Evolutionary conservation across 2,797 vertebrate genomes (phyloP).

Genomic region (Anomalospiza imberbis): DNA sequence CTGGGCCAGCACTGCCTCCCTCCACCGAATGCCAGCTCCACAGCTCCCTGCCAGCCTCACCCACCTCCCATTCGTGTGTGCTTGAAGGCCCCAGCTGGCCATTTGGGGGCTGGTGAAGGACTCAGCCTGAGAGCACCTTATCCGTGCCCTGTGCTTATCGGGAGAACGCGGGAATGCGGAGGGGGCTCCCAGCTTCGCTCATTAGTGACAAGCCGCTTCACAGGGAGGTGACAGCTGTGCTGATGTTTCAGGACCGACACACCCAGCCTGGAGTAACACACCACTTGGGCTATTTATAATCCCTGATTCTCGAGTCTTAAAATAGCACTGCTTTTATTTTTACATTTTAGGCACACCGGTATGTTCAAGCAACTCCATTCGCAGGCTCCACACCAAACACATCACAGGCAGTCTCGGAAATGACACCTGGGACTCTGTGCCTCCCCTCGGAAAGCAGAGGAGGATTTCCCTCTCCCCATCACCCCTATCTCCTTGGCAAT

Average conservation of each 20-base stretch:
- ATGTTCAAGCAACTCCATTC: background rate
- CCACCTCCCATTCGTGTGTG: fast-evolving
- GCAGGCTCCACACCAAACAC: background rate
- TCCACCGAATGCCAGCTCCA: fast-evolving
- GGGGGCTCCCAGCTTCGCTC: background rate
- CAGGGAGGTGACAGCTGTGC: slow-evolving; percentile 26
- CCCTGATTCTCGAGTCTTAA: slow-evolving; percentile 1
- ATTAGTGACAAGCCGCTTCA: background rate
- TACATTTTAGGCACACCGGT: background rate
- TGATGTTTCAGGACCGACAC: background rate
- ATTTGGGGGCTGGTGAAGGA: background rate
- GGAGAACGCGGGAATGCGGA: background rate
- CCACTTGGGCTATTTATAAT: slow-evolving; percentile 39
- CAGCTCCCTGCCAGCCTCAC: background rate
- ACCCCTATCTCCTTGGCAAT: background rate
- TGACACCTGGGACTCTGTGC: fast-evolving
- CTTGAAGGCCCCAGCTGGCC: background rate
- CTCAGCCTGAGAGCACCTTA: background rate
- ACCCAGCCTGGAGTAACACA: slow-evolving; percentile 39
- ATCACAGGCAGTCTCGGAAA: background rate
- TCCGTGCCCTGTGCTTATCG: background rate
- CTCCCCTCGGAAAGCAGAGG: background rate
- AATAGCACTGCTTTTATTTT: slow-evolving; percentile 42
- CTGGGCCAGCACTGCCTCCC: fast-evolving
- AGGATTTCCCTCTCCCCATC: background rate